Base-by-base conservation (phyloP, 1,140 invertebrate species). In the Procambarus clarkii region DNA sequence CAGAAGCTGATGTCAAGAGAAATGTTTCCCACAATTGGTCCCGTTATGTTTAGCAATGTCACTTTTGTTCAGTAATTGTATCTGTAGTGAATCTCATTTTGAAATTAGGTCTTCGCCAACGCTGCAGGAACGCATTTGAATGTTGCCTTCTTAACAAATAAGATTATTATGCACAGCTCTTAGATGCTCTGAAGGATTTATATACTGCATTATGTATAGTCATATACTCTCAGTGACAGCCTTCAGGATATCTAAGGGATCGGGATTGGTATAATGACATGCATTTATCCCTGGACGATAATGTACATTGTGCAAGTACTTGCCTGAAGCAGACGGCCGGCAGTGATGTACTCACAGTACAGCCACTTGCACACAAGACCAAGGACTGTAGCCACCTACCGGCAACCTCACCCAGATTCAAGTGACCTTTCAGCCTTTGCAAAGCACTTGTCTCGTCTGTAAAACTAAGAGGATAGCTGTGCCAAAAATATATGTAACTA, bases 51-150 rank as follows among this genome's bases (percentile, higher is more conserved):
- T 13, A 58, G 54, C 54, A 21, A 69, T 18, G 18, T 69, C 18
- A 18, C 11, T 69, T 45, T 79, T 79, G 34, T 79, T 79, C 45
- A 79, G 44, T 18, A 69, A 15, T 79, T n/a, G 7, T 13, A 58
- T 8, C 54, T 58, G 7, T 58, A 18, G 60, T 18, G 1, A 64
- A 64, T 18, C 60, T 64, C 13, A 64, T 64, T 11, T 64, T 64
- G 18, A 18, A 58, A 50, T 11, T 54, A 81, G 79, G 45, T 54
- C 79, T 81, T 81, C 79, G 79, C 79, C 79, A 81, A 81, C 54
- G 18, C 54, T 45, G 79, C 79, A 81, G 18, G 13, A 54, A 24
- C 21, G 79, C 79, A 81, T 81, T 58, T 81, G n/a, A 54, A 58
- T 81, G 79, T 81, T 34, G 79, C 54, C 48, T 81, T 15, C 21